phyloP scores from a whole-genome alignment of 2,888 invertebrate species.

The Auanema sp. region DNA sequence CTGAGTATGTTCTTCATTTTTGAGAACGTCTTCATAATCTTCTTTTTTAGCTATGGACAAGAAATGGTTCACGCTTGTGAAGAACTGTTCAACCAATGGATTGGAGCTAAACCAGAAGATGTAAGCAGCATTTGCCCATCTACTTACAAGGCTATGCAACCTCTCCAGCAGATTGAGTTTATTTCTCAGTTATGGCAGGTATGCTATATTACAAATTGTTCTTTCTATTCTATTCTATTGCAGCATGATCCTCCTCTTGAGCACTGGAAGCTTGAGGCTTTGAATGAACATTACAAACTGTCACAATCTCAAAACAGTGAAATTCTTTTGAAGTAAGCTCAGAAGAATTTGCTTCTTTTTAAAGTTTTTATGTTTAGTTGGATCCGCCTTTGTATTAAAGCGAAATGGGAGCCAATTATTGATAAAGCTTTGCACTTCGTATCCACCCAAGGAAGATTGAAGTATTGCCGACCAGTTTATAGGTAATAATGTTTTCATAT shows the following conservation, averaged over 20 bases:
- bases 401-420: conserved; percentile 74
- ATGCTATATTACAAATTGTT: neutral
- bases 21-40: neutral
- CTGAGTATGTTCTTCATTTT: conserved; percentile 69
- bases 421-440: conserved; percentile 77
- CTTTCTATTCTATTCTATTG: conserved; percentile 16
- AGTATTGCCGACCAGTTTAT: conserved; percentile 84
- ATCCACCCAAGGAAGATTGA: conserved; percentile 85
- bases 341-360: neutral
- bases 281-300: conserved; percentile 75
- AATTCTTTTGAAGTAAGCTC: conserved; percentile 71
- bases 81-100: conserved; percentile 31
- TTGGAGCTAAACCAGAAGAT: conserved; percentile 33
- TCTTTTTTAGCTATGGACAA: conserved; percentile 33
- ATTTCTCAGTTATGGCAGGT: conserved; percentile 51
- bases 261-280: conserved; percentile 67
- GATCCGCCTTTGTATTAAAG: conserved; percentile 78
- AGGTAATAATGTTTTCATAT: conserved; percentile 25
- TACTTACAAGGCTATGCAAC: conserved; percentile 37
- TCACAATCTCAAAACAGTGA: conserved; percentile 77
- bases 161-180: conserved; percentile 49
- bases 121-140: conserved; percentile 30
- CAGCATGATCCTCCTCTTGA: conserved; percentile 58
- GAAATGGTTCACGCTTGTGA: conserved; percentile 47
- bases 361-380: conserved; percentile 73